Conservation (phyloP, 1,140 invertebrate species). For the Cheumatopsyche charites region DNA sequence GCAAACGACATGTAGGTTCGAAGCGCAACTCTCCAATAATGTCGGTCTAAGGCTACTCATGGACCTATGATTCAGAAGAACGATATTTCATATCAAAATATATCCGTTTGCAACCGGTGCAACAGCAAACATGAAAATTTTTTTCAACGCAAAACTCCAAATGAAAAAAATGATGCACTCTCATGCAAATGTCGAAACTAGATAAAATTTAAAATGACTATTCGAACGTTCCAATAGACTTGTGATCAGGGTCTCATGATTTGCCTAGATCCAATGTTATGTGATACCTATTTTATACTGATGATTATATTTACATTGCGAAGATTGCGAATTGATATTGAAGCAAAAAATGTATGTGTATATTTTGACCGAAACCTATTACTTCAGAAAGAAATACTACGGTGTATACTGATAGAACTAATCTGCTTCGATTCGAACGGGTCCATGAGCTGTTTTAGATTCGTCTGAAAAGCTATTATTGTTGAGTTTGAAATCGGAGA, state of each 20-base stretch:
- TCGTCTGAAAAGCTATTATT: neutral
- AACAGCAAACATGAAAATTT: neutral
- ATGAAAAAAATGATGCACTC: too few relatives aligned
- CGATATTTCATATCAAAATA: slow-evolving; percentile 20
- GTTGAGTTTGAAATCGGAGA: neutral
- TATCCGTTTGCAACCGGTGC: neutral
- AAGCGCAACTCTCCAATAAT: slow-evolving; percentile 25
- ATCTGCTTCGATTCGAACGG: slow-evolving; percentile 40
- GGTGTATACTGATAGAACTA: neutral
- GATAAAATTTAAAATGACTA: neutral
- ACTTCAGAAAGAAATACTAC: neutral
- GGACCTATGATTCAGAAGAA: slow-evolving; percentile 47
- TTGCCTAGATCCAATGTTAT: slow-evolving; percentile 48
- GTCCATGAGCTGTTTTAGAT: slow-evolving; percentile 39
- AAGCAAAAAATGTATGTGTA: slow-evolving; percentile 9
- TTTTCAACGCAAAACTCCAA: too few relatives aligned
- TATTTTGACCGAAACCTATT: slow-evolving; percentile 44
- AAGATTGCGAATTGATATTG: slow-evolving; percentile 2
- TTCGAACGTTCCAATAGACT: slow-evolving; percentile 8
- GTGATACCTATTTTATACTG: slow-evolving; percentile 8
- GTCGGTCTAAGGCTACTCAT: slow-evolving; percentile 48
- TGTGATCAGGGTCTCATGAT: slow-evolving; percentile 48
- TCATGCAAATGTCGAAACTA: neutral
- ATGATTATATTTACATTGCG: neutral
- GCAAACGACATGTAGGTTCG: slow-evolving; percentile 6